A percentile compares a stretch with the other conserved stretches of the same genome.
Evolutionary conservation across 2,113 vertebrate species (phyloP).

Genomic region (Hippocampus guttulatus): DNA sequence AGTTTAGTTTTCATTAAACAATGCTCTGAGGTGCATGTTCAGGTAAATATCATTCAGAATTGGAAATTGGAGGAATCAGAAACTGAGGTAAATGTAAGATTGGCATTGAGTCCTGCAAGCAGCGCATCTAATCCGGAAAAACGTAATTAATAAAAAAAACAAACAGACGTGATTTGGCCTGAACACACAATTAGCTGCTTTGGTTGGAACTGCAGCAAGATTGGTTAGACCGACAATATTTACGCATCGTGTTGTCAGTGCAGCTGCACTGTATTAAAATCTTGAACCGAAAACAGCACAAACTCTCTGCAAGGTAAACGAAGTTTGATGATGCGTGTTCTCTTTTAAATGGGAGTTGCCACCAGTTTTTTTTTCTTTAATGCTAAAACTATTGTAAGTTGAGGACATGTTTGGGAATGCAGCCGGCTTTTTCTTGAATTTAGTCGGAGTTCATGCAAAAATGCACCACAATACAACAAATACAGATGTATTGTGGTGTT

Average conservation of each 20-base stretch:
- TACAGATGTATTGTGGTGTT: no score
- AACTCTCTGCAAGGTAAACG: conserved; percentile 50
- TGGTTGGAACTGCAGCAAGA: conserved; percentile 52
- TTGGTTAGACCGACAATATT: conserved; percentile 49
- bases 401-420: neutral
- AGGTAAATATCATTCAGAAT: neutral
- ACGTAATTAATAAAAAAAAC: conserved; percentile 54
- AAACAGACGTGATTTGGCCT: conserved; percentile 49
- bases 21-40: neutral
- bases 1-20: no score
- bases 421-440: no score
- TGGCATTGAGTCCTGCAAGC: conserved; percentile 9
- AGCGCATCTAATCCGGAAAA: conserved; percentile 30
- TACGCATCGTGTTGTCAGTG: conserved; percentile 58
- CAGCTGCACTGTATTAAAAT: conserved; percentile 53
- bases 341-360: conserved; percentile 18
- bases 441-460: no score
- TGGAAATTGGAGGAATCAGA: neutral
- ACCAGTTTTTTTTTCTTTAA: conserved; percentile 10
- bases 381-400: conserved; percentile 1
- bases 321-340: conserved; percentile 32
- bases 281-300: conserved; percentile 45
- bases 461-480: no score
- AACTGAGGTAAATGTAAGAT: no score
- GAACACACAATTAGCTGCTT: conserved; percentile 63